Conservation (phyloP, 2,888 invertebrate genomes). For the Lithophane ornitopus region DNA sequence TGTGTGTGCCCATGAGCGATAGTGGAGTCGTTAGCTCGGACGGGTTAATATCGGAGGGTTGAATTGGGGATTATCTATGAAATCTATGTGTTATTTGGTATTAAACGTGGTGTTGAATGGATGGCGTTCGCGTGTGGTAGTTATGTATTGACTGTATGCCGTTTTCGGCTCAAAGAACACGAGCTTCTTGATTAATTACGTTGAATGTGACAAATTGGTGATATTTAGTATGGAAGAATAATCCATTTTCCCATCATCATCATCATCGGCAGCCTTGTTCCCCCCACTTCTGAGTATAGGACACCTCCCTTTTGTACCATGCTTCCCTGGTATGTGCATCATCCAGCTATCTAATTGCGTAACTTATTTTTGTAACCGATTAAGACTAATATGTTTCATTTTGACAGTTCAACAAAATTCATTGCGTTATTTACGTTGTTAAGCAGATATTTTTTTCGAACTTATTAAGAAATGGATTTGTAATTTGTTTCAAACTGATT, state of each 20-base stretch:
- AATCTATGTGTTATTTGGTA: constrained; percentile 76
- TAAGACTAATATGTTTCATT: no score
- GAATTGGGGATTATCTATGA: constrained; percentile 84
- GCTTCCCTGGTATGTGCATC: no score
- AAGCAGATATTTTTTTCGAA: no score
- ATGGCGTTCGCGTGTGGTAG: constrained; percentile 34
- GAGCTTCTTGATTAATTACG: constrained; percentile 7
- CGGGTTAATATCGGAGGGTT: constrained; percentile 89
- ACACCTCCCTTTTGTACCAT: no score
- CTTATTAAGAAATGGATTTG: no score
- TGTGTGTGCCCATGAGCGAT: constrained; percentile 90
- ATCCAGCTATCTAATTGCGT: no score
- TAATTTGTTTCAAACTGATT: no score
- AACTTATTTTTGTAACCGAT: no score
- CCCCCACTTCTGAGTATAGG: no score
- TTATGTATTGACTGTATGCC: constrained; percentile 15
- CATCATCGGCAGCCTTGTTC: no score
- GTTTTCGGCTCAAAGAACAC: not conserved
- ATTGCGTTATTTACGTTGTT: no score
- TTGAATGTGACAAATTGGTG: not conserved
- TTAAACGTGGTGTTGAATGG: constrained; percentile 67
- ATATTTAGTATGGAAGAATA: not conserved
- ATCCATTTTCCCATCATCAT: not conserved
- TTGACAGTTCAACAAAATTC: no score
- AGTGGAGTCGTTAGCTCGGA: constrained; percentile 88